Percentiles rank a stretch among this genome's conserved stretches.
phyloP scores from a whole-genome alignment of 2,888 invertebrate species.

The Cheilosia soror region DNA sequence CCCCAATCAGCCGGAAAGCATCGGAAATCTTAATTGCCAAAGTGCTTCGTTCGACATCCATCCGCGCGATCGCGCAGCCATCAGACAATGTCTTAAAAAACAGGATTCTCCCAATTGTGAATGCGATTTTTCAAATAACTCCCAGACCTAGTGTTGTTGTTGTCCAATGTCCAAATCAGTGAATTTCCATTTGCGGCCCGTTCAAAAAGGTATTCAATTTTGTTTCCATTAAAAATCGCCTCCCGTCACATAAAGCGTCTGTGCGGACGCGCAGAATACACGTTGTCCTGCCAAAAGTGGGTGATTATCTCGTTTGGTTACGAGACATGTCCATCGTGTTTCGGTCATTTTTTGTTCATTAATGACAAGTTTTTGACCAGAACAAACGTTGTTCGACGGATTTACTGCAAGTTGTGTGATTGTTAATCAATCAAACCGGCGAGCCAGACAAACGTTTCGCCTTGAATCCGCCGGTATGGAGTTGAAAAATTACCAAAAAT shows the following conservation, averaged over 20 bases:
- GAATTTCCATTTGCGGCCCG: conserved; percentile 2
- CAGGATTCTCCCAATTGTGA: conserved; percentile 13
- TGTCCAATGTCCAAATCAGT: neutral
- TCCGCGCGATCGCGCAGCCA: neutral
- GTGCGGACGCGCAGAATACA: conserved; percentile 14
- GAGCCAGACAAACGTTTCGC: neutral
- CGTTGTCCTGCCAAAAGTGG: conserved; percentile 40
- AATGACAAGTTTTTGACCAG: conserved; percentile 29
- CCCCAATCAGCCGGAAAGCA: neutral
- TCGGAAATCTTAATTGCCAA: conserved; percentile 19
- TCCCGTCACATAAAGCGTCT: conserved; percentile 48
- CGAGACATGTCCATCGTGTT: conserved; percentile 30
- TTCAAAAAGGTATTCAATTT: neutral
- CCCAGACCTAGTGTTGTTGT: neutral
- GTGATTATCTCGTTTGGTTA: conserved; percentile 58
- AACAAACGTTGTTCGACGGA: neutral
- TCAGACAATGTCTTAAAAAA: neutral
- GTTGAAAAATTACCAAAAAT: conserved; percentile 15
- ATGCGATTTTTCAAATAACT: conserved; percentile 12
- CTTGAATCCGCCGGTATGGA: neutral
- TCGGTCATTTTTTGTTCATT: conserved; percentile 1
- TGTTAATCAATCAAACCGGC: conserved; percentile 46
- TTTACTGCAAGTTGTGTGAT: conserved; percentile 30
- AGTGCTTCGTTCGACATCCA: conserved; percentile 8
- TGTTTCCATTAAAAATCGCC: conserved; percentile 37